Percentiles rank a stretch among this genome's conserved stretches.
Evolutionary conservation across 2,888 invertebrate genomes (phyloP).

Genomic region (Chloroclystis v-ata): DNA sequence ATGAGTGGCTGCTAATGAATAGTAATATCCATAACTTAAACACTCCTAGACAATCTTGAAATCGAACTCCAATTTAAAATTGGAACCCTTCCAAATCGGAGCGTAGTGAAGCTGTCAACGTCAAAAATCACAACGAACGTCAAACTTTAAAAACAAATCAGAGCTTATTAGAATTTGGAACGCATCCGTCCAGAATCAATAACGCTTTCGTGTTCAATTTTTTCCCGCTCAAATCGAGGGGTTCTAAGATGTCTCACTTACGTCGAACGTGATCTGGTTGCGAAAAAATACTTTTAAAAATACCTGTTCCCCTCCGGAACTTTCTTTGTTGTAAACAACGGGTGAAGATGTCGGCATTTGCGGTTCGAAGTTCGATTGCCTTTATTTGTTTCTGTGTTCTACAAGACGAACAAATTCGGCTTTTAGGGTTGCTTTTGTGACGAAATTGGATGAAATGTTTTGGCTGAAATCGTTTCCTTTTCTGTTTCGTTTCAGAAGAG

Average conservation of each 20-base stretch:
- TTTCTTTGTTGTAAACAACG: slow-evolving; percentile 67
- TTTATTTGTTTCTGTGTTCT: slow-evolving; percentile 46
- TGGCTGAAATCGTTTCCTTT: not conserved
- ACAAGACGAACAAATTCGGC: slow-evolving; percentile 36
- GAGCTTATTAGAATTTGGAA: slow-evolving; percentile 27
- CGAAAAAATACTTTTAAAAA: slow-evolving; percentile 66
- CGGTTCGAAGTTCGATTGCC: slow-evolving; percentile 57
- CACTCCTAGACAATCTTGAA: slow-evolving; percentile 10
- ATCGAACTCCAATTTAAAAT: slow-evolving; percentile 21
- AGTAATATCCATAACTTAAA: slow-evolving; percentile 4
- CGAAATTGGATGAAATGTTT: not conserved
- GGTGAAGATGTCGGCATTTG: slow-evolving; percentile 58
- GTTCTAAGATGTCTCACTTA: slow-evolving; percentile 73
- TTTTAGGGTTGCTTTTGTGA: slow-evolving; percentile 15
- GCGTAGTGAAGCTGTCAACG: slow-evolving; percentile 19
- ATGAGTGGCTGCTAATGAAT: slow-evolving; percentile 1
- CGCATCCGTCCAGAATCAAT: slow-evolving; percentile 53
- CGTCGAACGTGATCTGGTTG: slow-evolving; percentile 75
- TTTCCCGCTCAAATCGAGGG: slow-evolving; percentile 60
- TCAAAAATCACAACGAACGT: slow-evolving; percentile 11
- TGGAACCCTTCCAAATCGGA: slow-evolving; percentile 16
- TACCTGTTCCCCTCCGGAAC: slow-evolving; percentile 44
- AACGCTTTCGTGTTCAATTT: slow-evolving; percentile 49
- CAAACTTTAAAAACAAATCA: slow-evolving; percentile 15
- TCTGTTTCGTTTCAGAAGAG: no score